phyloP scores from a whole-genome alignment of 2,888 invertebrate genomes.

The Bibio marci region DNA sequence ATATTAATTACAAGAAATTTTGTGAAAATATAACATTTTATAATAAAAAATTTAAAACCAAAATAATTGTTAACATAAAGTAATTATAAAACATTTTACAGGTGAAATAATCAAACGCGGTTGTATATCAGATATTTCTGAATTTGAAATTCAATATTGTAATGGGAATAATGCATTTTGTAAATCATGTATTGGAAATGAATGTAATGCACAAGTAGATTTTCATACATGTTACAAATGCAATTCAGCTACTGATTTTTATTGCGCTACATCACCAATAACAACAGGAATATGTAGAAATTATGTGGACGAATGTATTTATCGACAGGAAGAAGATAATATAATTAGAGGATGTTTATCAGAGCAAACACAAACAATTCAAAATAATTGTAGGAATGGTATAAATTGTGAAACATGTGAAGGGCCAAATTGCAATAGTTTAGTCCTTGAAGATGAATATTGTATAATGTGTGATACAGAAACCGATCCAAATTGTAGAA shows the following conservation, averaged over 20 bases:
- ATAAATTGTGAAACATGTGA: not conserved
- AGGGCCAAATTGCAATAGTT: not conserved
- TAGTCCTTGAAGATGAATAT: not conserved
- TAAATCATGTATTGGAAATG: constrained; percentile 1
- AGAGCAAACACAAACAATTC: too few species aligned
- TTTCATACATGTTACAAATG: not conserved
- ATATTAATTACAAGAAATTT: too few species aligned
- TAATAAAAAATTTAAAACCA: too few species aligned
- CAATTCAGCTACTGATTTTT: not conserved
- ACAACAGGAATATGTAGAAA: not conserved
- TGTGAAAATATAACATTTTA: too few species aligned
- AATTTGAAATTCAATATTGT: not conserved
- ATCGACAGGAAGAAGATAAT: not conserved
- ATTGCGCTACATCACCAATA: not conserved
- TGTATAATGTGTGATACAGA: not conserved
- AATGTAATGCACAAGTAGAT: not conserved
- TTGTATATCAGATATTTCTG: not conserved
- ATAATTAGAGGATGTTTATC: not conserved
- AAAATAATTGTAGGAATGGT: too few species aligned
- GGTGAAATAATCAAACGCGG: not conserved
- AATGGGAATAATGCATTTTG: not conserved
- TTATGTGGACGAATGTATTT: not conserved
- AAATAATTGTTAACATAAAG: not conserved
- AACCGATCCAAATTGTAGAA: not conserved
- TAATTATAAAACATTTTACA: too few species aligned